These are phyloP conservation scores for Mobula birostris DNA, from an alignment of 2,113 vertebrate genomes.

Conservation along the genomic window DNA sequence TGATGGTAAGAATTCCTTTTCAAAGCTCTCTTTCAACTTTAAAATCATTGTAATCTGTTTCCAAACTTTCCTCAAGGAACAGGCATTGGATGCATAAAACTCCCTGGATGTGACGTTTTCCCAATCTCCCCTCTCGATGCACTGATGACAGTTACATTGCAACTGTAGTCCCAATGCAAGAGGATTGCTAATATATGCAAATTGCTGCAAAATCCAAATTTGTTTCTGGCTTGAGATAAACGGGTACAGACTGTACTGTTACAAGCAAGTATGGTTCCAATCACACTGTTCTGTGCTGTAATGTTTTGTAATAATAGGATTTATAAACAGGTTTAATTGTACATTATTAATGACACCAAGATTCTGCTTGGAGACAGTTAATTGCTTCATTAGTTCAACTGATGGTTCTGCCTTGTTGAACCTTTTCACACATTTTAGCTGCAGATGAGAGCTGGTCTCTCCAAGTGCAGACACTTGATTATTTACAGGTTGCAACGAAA, in stretches of 20 bases:
- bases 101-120: not conserved
- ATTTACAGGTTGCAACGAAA: not conserved
- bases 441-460: not conserved
- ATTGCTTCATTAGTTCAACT: constrained; percentile 23
- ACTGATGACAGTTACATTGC: not conserved
- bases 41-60: not conserved
- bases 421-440: not conserved
- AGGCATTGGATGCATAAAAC: not conserved
- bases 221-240: not conserved
- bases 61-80: not conserved
- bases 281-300: not conserved
- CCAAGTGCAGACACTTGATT: not conserved
- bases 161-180: not conserved
- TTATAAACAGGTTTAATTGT: constrained; percentile 32
- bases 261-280: constrained; percentile 6
- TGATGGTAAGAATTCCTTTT: not conserved
- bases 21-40: not conserved
- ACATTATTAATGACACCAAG: constrained; percentile 18
- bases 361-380: not conserved
- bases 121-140: not conserved
- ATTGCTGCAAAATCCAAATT: constrained; percentile 5
- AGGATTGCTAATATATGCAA: not conserved
- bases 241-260: not conserved
- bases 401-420: constrained; percentile 18
- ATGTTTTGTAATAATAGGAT: not conserved